A percentile compares a stretch with the other conserved stretches of the same genome.
These are phyloP conservation scores for Tachyglossus aculeatus DNA, from an alignment of 2,797 vertebrate genomes.

Conservation along the genomic window DNA sequence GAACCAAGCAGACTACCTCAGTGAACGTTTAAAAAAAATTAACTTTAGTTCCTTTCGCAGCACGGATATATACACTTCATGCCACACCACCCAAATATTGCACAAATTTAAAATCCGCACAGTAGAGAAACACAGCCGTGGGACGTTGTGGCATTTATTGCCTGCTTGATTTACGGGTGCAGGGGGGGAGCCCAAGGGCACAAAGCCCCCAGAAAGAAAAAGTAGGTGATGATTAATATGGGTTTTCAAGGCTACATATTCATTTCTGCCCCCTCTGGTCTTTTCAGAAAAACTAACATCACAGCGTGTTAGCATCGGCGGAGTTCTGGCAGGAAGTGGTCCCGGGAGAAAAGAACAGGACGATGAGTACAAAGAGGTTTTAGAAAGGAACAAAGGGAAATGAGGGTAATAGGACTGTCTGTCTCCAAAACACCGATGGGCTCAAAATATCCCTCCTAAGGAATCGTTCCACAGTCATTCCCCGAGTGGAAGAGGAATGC, in stretches of 20 bases:
- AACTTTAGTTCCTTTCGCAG: conserved; percentile 14
- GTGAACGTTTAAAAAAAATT: conserved; percentile 37
- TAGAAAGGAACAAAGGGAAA: not conserved
- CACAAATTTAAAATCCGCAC: not conserved
- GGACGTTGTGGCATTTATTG: conserved; percentile 11
- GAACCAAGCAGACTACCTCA: conserved; percentile 27
- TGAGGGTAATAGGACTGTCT: not conserved
- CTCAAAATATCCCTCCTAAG: too few species aligned
- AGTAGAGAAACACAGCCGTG: not conserved
- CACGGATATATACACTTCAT: not conserved
- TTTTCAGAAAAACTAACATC: not conserved
- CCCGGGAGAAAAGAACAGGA: not conserved
- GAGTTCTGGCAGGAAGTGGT: fast-evolving
- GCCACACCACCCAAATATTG: not conserved
- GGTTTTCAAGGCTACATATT: conserved; percentile 32
- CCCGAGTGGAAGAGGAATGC: too few species aligned
- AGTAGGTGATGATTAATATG: conserved; percentile 22
- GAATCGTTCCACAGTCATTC: too few species aligned
- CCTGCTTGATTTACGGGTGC: not conserved
- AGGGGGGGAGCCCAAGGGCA: conserved; percentile 11
- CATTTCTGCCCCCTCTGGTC: not conserved
- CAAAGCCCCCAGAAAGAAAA: not conserved
- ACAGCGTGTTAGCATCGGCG: too few species aligned
- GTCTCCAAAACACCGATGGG: too few species aligned
- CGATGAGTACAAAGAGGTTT: too few species aligned